These are phyloP conservation scores for Ispidina lecontei DNA, from an alignment of 2,797 vertebrate species.

Conservation along the genomic window DNA sequence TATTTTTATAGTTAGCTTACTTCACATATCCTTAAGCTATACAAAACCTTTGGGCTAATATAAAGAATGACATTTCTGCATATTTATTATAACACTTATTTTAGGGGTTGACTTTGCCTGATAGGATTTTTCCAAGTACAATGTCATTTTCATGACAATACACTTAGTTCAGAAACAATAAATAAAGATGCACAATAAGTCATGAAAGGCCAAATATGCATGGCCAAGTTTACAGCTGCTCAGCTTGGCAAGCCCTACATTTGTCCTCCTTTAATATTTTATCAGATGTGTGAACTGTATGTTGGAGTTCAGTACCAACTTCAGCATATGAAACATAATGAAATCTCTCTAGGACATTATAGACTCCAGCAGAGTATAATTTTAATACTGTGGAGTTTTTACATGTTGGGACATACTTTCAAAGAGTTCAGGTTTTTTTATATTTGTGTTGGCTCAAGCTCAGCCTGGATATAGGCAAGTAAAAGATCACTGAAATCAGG, in stretches of 20 bases:
- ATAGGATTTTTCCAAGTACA: conserved; percentile 76
- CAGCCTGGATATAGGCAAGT: neutral
- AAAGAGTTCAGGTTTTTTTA: neutral
- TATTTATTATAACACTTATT: conserved; percentile 81
- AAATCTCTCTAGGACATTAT: conserved; percentile 51
- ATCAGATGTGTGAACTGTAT: conserved; percentile 15
- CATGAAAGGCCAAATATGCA: conserved; percentile 72
- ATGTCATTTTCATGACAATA: conserved; percentile 76
- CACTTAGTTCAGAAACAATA: conserved; percentile 59
- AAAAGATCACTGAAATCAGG: neutral
- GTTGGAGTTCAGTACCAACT: conserved; percentile 22
- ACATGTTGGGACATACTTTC: conserved; percentile 4
- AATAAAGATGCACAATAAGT: conserved; percentile 60
- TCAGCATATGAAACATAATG: conserved; percentile 17
- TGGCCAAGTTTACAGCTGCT: conserved; percentile 65
- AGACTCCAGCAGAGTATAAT: conserved; percentile 19
- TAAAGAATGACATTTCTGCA: conserved; percentile 83
- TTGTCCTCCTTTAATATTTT: conserved; percentile 69
- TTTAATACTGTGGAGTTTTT: conserved; percentile 25
- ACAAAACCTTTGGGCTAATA: conserved; percentile 85
- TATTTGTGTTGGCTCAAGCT: neutral
- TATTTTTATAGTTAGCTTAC: conserved; percentile 84
- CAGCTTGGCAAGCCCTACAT: conserved; percentile 52
- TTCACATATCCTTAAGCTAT: conserved; percentile 82
- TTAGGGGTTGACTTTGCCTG: conserved; percentile 80